Conservation (phyloP, 2,888 invertebrate species). For the Flexamia atlantica region DNA sequence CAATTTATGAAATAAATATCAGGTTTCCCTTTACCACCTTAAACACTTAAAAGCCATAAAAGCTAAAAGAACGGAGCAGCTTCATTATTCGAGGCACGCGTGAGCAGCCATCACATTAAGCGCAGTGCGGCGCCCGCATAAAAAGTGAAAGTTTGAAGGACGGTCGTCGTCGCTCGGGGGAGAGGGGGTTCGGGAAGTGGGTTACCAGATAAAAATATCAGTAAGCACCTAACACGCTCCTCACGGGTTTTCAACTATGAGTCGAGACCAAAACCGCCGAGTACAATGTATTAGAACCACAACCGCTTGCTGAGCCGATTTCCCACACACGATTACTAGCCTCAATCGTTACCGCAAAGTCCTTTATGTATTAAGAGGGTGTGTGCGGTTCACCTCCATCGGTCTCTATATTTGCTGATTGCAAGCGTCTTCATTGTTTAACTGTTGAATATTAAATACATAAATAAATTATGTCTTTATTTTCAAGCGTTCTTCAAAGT, state of each 20-base stretch:
- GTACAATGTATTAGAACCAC: not conserved
- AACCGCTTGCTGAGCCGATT: not conserved
- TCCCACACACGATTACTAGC: not conserved
- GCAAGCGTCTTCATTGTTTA: too few relatives aligned
- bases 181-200: not conserved
- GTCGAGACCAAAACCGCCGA: not conserved
- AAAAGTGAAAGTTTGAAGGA: conserved; percentile 40
- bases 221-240: not conserved
- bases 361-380: not conserved
- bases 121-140: conserved; percentile 24
- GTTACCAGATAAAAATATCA: not conserved
- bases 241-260: not conserved
- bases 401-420: too few relatives aligned
- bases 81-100: not conserved
- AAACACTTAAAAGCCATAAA: too few relatives aligned
- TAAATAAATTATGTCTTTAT: too few relatives aligned
- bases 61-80: too few relatives aligned
- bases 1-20: too few relatives aligned
- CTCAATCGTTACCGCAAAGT: not conserved
- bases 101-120: not conserved
- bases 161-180: not conserved
- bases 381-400: not conserved
- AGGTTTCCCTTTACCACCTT: too few relatives aligned
- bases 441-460: too few relatives aligned
- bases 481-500: too few relatives aligned